Base-by-base conservation (phyloP, 1,140 invertebrate species). In the Pseudachorutes palmiensis region DNA sequence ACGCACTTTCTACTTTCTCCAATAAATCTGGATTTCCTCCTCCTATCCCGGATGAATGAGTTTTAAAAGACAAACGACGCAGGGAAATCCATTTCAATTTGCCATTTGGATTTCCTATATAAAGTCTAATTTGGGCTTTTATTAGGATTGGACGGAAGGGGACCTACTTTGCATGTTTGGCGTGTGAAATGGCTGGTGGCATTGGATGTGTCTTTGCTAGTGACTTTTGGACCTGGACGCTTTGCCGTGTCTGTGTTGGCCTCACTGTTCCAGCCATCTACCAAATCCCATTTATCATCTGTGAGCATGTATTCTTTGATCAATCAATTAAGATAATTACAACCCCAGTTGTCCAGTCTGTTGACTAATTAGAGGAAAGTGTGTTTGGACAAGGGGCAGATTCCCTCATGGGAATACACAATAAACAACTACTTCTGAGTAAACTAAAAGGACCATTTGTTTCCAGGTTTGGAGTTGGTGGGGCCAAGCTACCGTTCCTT, bases 211-310 rank as follows among this genome's bases (percentile, higher is more conserved):
- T 87, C 1, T 81, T 87, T 51, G 84, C 89, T 32, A 82, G 83
- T 57, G 83, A 87, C 76, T 93, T 91, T 76, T 89, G 87, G 85
- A 84, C 83, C 51, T 94, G 92, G 89, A 86, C 89, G 0, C 78
- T 82, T 1, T 87, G 87, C 72, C 81, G 90, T 72, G 81, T 87
- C 16, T 81, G 94, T 60, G 90, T 92, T 2, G 92, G 91, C 22
- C 77, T 93, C 0, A 92, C 91, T 0, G 91, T 94, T 73, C 91
- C 91, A 12, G 91, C 91, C 2, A 87, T 94, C n/a, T 94, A 94
- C 79, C 91, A 95, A 81, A 92, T 94, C 77, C 92, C 92, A 2
- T 94, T 94, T 75, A 94, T 94, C 67, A 93, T 94, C 75, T 90
- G 92, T 93, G 82, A 88, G 85, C n/a, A n/a, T n/a, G n/a, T n/a